Conservation (phyloP, 2,888 invertebrate genomes). For the Clanis bilineata region DNA sequence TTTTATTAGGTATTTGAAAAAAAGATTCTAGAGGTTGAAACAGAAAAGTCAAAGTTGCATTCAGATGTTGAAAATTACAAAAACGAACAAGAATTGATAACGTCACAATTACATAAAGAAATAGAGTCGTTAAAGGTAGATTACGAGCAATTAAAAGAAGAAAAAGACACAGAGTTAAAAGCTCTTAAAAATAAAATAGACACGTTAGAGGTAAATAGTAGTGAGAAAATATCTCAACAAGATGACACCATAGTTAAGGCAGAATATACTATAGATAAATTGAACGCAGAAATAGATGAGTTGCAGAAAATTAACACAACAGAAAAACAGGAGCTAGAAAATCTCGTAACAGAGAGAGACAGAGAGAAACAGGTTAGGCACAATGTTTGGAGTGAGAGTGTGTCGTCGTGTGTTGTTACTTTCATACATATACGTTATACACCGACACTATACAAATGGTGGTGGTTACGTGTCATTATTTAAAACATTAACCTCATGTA, state of each 20-base stretch:
- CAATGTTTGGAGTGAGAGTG: slow-evolving; percentile 32
- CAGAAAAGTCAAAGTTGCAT: slow-evolving; percentile 33
- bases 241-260: slow-evolving; percentile 41
- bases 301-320: slow-evolving; percentile 44
- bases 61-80: slow-evolving; percentile 37
- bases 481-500: neutral
- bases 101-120: slow-evolving; percentile 43
- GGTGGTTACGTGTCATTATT: neutral
- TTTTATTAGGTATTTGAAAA: slow-evolving; percentile 58
- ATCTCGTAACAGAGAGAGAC: slow-evolving; percentile 47
- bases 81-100: slow-evolving; percentile 40
- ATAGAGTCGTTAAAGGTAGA: slow-evolving; percentile 43
- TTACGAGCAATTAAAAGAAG: slow-evolving; percentile 37
- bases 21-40: slow-evolving; percentile 44
- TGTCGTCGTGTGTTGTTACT: slow-evolving; percentile 23
- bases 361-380: slow-evolving; percentile 65
- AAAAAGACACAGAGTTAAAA: slow-evolving; percentile 51
- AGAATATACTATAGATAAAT: slow-evolving; percentile 39
- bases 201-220: slow-evolving; percentile 36
- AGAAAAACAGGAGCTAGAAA: slow-evolving; percentile 53
- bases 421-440: slow-evolving; percentile 6
- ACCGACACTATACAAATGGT: slow-evolving; percentile 9
- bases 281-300: slow-evolving; percentile 48
- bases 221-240: slow-evolving; percentile 40
- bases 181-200: slow-evolving; percentile 44